These are phyloP conservation scores for Chloropsis hardwickii DNA, from an alignment of 2,113 vertebrate genomes.

Conservation along the genomic window DNA sequence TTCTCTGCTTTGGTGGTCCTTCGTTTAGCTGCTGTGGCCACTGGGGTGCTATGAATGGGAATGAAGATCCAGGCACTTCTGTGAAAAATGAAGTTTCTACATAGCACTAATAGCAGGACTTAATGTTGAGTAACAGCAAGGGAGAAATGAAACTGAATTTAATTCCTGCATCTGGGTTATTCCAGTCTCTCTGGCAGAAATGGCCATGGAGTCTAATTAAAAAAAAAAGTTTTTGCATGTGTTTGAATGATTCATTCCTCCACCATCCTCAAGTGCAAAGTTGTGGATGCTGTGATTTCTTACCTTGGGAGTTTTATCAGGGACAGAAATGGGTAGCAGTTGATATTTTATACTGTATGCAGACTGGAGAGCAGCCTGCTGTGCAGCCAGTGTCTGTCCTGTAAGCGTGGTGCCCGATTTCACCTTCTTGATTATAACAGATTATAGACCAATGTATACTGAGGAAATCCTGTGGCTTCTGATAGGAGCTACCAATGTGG, in stretches of 20 bases:
- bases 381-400: neutral
- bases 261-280: neutral
- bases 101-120: neutral
- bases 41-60: neutral
- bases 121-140: neutral
- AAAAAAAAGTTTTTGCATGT: neutral
- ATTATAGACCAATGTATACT: neutral
- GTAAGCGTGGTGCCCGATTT: neutral
- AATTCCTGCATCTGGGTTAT: neutral
- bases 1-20: neutral
- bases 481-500: neutral
- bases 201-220: neutral
- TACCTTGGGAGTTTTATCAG: neutral
- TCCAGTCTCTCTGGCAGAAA: neutral
- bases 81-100: neutral
- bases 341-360: neutral
- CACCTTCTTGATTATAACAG: neutral
- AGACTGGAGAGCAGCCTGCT: neutral
- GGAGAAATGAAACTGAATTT: neutral
- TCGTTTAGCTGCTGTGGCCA: neutral
- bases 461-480: neutral
- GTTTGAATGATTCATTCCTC: neutral
- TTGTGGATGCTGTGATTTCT: neutral
- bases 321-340: neutral
- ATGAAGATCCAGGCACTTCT: neutral